Evolutionary conservation across 2,888 invertebrate genomes (phyloP).

Genomic region (Panopea generosa): DNA sequence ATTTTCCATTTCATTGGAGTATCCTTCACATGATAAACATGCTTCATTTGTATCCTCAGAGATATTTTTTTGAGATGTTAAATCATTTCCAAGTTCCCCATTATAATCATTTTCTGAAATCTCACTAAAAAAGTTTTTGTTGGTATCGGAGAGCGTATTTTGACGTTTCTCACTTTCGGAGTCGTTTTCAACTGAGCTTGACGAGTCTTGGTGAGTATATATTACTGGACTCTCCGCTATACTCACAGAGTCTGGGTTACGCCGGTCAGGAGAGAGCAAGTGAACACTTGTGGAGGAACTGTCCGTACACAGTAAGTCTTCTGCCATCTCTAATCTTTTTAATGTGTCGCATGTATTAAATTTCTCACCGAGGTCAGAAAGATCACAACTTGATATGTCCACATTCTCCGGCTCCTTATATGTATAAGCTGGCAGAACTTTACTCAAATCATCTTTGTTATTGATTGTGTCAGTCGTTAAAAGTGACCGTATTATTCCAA

Average conservation of each 20-base stretch:
- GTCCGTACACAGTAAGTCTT: slow-evolving; percentile 39
- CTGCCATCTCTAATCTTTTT: slow-evolving; percentile 34
- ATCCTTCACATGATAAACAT: no score
- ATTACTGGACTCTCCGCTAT: slow-evolving; percentile 52
- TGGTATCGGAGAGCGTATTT: no score
- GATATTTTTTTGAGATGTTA: no score
- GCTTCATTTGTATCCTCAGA: no score
- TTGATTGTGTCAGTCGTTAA: slow-evolving; percentile 7
- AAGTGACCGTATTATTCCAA: slow-evolving; percentile 30
- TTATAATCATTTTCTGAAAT: no score
- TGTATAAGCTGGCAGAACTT: slow-evolving; percentile 23
- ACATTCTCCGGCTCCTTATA: slow-evolving; percentile 2
- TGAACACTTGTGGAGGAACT: slow-evolving; percentile 47
- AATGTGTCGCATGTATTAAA: slow-evolving; percentile 29
- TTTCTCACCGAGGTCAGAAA: slow-evolving; percentile 13
- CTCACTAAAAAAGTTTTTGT: no score
- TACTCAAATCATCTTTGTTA: slow-evolving; percentile 12
- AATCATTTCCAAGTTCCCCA: no score
- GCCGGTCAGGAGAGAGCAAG: slow-evolving; percentile 55
- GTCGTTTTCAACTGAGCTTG: slow-evolving; percentile 12
- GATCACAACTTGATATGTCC: slow-evolving; percentile 33
- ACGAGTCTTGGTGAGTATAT: slow-evolving; percentile 7
- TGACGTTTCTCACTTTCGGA: slow-evolving; percentile 22
- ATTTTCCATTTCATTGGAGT: slow-evolving; percentile 2
- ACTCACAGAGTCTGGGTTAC: slow-evolving; percentile 60